Conservation (phyloP, 2,113 vertebrate genomes). For the Phalacrocorax pelagicus region DNA sequence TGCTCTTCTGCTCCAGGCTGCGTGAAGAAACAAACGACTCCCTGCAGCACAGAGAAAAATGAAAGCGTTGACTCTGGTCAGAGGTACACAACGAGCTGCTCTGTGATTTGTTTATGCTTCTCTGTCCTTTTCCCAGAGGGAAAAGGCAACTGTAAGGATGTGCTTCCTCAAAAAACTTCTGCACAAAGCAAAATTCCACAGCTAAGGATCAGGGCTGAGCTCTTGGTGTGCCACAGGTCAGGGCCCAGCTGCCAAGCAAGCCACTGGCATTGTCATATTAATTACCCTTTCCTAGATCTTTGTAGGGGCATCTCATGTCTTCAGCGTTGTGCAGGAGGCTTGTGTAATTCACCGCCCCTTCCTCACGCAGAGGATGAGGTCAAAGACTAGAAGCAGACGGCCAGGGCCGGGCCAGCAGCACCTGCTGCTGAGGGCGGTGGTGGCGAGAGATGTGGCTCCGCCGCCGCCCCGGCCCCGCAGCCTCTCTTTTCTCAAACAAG, state of each 20-base stretch:
- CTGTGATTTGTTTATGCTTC: neutral
- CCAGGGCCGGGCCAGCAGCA: neutral
- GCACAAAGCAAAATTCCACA: neutral
- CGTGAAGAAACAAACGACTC: slow-evolving; percentile 5
- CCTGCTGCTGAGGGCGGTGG: neutral
- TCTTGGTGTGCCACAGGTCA: neutral
- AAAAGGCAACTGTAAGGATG: neutral
- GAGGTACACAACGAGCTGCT: neutral
- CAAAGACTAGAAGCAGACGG: neutral
- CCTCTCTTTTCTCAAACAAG: neutral
- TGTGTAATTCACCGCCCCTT: accelerated
- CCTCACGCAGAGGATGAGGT: neutral
- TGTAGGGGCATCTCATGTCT: neutral
- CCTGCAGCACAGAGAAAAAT: neutral
- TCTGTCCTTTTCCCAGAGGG: neutral
- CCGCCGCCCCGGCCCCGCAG: too few species aligned
- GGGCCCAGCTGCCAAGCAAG: neutral
- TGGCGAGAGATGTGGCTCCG: neutral
- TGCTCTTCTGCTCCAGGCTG: slow-evolving; percentile 12
- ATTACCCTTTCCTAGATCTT: neutral
- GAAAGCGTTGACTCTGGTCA: slow-evolving; percentile 6
- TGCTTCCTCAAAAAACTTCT: neutral
- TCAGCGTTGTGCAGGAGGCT: neutral
- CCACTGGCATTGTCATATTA: neutral
- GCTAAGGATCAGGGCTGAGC: neutral